A percentile compares a stretch with the other conserved stretches of the same genome.
These are phyloP conservation scores for Schizaphis graminum DNA, from an alignment of 2,888 invertebrate species.

Conservation along the genomic window DNA sequence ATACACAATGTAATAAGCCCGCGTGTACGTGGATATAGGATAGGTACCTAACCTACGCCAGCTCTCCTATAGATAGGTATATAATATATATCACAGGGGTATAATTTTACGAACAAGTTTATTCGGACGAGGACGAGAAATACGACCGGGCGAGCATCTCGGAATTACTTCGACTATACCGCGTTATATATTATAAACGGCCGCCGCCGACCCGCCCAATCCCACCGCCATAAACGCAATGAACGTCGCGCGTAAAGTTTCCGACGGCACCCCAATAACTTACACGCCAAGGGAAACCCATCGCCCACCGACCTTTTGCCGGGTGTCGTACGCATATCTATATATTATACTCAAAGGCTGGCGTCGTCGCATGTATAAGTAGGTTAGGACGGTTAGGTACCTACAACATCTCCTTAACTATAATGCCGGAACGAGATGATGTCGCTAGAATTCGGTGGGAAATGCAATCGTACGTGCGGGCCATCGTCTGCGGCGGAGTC, in stretches of 20 bases:
- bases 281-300: constrained; percentile 32
- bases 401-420: background rate
- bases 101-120: constrained; percentile 56
- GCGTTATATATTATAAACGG: constrained; percentile 34
- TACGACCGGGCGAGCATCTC: constrained; percentile 21
- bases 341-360: constrained; percentile 11
- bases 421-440: background rate
- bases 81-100: background rate
- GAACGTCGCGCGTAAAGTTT: constrained; percentile 43
- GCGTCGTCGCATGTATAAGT: background rate
- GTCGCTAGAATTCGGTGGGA: background rate
- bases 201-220: background rate
- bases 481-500: background rate
- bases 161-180: constrained; percentile 43
- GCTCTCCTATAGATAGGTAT: background rate
- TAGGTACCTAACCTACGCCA: background rate
- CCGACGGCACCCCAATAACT: constrained; percentile 53
- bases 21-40: background rate
- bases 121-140: constrained; percentile 28
- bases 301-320: constrained; percentile 36
- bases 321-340: constrained; percentile 6
- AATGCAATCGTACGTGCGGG: background rate
- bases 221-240: constrained; percentile 7
- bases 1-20: background rate
- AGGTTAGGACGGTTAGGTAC: background rate